Evolutionary conservation across 2,113 vertebrate species (phyloP), one percentile per base, ranked within the genome.

Genomic region (Brachyistius frenatus): DNA sequence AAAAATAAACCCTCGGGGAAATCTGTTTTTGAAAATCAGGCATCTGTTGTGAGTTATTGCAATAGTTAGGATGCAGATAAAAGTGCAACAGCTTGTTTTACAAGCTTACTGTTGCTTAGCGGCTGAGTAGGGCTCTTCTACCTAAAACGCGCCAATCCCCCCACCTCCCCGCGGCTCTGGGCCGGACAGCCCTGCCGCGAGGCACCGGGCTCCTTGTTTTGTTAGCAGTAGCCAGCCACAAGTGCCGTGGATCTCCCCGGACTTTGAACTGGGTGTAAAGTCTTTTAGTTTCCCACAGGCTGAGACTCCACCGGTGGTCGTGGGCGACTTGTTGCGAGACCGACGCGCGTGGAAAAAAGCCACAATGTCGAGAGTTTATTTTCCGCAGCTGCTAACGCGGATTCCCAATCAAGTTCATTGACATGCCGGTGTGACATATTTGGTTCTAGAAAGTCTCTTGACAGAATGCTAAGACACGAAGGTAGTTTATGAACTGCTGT

Each of bases 81-180:
- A 91, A 88, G 80, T 89, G 86, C 83, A 89, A 87, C 80, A 83
- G 84, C 84, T 84, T 91, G 85, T 88, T 89, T 91, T 86, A 86
- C 82, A 87, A 86, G 84, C 68, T 78, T 69, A 72, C 84, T 78
- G 81, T 74, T 83, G 66, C 66, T 63, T 61, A 68, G 64, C 71
- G 77, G 69, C 74, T 56, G 64, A 37, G 65, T 58, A 53, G 31
- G 57, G 70, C 75, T 76, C 73, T 65, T 66, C 36, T 66, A 75
- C 41, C 73, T 44, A 56, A 84, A 72, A 68, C 15, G 3, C 33
- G 65, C 73, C 78, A n/a, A n/a, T n/a, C 23, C 23, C 23, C 23
- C 23, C 23, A 1, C 23, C 23, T 1, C 23, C 89, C 88, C 73
- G 46, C 36, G 67, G 80, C 67, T 75, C 66, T 13, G 76, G 70